phyloP scores from a whole-genome alignment of 92 coral and sea anemone species.

The Anthopleura xanthogrammica region DNA sequence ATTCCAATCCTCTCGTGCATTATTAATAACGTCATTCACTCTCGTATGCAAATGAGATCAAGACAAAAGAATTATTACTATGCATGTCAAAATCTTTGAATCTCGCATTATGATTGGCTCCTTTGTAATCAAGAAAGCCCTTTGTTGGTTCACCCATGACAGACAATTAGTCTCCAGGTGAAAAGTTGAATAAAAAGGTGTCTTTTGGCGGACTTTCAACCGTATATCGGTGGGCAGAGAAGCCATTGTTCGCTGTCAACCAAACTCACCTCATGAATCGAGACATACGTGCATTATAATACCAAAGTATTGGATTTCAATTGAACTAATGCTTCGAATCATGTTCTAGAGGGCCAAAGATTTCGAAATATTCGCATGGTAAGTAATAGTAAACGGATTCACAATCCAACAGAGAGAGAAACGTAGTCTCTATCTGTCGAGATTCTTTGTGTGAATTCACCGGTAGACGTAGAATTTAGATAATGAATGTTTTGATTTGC shows the following conservation, averaged over 20 bases:
- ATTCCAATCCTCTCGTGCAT: conserved; percentile 4
- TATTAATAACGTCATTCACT: not conserved
- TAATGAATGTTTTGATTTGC: not conserved
- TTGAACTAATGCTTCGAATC: not conserved
- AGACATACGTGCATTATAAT: not conserved
- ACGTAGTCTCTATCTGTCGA: not conserved
- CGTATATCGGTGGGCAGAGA: not conserved
- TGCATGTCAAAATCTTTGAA: not conserved
- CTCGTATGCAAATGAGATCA: not conserved
- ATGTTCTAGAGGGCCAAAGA: not conserved
- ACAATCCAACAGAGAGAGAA: not conserved
- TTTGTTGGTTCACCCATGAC: conserved; percentile 4
- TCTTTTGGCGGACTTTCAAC: not conserved
- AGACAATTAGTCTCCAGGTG: not conserved
- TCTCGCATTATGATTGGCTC: not conserved
- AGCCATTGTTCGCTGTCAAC: not conserved
- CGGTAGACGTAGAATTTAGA: not conserved
- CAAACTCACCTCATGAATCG: not conserved
- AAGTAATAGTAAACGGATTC: not conserved
- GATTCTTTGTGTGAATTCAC: not conserved
- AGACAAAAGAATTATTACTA: not conserved
- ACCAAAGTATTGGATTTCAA: not conserved
- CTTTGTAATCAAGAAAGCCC: not conserved
- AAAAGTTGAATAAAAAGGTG: not conserved
- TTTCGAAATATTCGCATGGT: not conserved